These are phyloP conservation scores for Mallotus villosus DNA, from an alignment of 2,797 vertebrate genomes.

Conservation along the genomic window DNA sequence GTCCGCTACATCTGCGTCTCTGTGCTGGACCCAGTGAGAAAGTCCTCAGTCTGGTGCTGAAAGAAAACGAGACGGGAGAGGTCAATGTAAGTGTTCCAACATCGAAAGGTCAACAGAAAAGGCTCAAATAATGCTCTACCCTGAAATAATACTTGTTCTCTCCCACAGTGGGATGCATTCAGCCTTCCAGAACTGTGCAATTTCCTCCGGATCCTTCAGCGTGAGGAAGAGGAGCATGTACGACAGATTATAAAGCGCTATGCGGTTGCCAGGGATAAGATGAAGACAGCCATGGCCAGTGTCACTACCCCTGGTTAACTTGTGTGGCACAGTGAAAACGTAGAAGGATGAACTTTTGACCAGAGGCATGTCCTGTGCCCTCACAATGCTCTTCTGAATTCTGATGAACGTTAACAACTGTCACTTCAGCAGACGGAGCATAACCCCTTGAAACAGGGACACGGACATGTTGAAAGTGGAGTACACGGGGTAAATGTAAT, in stretches of 20 bases:
- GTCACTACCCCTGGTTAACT: no score
- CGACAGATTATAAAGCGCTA: conserved; percentile 90
- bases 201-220: conserved; percentile 91
- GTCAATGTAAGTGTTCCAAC: conserved; percentile 84
- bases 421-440: no score
- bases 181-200: conserved; percentile 92
- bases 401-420: no score
- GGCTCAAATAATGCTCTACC: neutral
- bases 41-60: conserved; percentile 85
- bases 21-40: conserved; percentile 91
- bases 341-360: no score
- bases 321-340: no score
- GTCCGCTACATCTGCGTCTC: conserved; percentile 84
- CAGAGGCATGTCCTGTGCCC: no score
- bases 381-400: no score
- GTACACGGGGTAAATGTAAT: no score
- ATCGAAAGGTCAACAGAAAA: neutral
- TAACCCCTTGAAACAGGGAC: no score
- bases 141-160: neutral
- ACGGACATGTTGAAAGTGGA: no score
- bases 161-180: conserved; percentile 92
- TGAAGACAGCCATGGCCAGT: conserved; percentile 63
- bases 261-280: conserved; percentile 81
- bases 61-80: conserved; percentile 93
- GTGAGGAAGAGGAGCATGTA: conserved; percentile 90